Conservation (phyloP, 2,888 invertebrate species). For the Anaspis maculata region DNA sequence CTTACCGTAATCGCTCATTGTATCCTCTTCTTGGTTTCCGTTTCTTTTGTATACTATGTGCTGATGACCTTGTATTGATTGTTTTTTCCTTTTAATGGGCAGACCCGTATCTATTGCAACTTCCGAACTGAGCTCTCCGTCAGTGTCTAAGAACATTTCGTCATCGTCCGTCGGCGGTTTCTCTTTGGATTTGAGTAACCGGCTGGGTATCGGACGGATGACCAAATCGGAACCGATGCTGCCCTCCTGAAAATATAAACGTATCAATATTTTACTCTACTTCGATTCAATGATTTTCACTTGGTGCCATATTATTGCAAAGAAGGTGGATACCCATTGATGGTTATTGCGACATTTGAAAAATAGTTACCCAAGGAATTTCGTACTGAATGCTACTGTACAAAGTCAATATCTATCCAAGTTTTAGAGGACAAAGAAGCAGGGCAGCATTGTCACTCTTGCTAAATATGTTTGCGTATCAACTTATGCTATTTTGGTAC, state of each 20-base stretch:
- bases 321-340: too few relatives aligned
- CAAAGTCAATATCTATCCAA: too few relatives aligned
- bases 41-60: slow-evolving; percentile 71
- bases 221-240: slow-evolving; percentile 85
- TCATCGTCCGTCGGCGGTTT: slow-evolving; percentile 46
- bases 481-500: too few relatives aligned
- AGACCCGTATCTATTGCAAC: slow-evolving; percentile 57
- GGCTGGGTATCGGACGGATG: slow-evolving; percentile 75
- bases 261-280: slow-evolving; percentile 1
- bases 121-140: slow-evolving; percentile 55
- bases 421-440: too few relatives aligned
- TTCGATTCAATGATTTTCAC: neutral
- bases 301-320: too few relatives aligned
- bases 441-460: too few relatives aligned
- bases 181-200: slow-evolving; percentile 44
- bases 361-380: too few relatives aligned
- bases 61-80: slow-evolving; percentile 46
- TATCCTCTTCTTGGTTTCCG: slow-evolving; percentile 48
- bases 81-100: slow-evolving; percentile 42
- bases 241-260: slow-evolving; percentile 63
- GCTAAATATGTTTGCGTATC: too few relatives aligned
- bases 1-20: slow-evolving; percentile 77
- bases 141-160: slow-evolving; percentile 63
- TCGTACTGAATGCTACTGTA: too few relatives aligned
- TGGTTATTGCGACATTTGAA: too few relatives aligned